Base-by-base conservation (phyloP, 2,797 vertebrate species). In the Gymnoscopelus braueri region DNA sequence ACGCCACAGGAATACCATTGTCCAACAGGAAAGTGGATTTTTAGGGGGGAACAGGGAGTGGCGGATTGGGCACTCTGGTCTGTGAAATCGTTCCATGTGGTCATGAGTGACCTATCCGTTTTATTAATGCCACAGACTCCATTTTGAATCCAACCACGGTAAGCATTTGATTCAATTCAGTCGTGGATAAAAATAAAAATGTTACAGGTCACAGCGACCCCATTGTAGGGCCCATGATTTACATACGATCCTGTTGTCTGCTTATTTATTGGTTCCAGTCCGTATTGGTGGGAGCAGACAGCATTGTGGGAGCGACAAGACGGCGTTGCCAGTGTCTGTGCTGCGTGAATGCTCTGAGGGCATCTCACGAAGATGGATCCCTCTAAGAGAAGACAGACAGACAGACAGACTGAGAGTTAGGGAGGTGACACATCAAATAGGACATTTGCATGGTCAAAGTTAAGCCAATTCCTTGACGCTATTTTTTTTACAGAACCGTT, bases 341-440 rank as follows among this genome's bases (percentile, higher is more conserved):
- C 68, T 64, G 58, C 32, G 13, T 39, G 52, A 68, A 73, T 65
- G 67, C 65, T 70, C 58, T 24, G 59, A 74, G 65, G 51, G 55
- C 69, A 26, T 65, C 60, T 3, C 32, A 56, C 14, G 72, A 78
- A 29, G 68, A 57, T 2, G 24, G 62, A 32, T 65, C 69, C 11
- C 48, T 54, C 72, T 77, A 85, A 64, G 54, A 56, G 71, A 82
- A 9, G 53, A 72, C 35, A 85, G 26, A 86, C 50, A 72, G 9
- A 57, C 39, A 44, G 39, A 44, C 39, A 44, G 39, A 44, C 26
- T 4, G 3, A 4, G 2, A 0, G 51, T 74, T 35, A 50, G 4
- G 1, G 4, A 32, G 44, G 60, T 5, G 65, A 48, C 9, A 19
- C 7, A 44, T 35, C 39, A 44, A 10, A 44, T 8, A 6, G 2